phyloP scores from a whole-genome alignment of 92 coral and sea anemone genomes.

The Heliopora coerulea region DNA sequence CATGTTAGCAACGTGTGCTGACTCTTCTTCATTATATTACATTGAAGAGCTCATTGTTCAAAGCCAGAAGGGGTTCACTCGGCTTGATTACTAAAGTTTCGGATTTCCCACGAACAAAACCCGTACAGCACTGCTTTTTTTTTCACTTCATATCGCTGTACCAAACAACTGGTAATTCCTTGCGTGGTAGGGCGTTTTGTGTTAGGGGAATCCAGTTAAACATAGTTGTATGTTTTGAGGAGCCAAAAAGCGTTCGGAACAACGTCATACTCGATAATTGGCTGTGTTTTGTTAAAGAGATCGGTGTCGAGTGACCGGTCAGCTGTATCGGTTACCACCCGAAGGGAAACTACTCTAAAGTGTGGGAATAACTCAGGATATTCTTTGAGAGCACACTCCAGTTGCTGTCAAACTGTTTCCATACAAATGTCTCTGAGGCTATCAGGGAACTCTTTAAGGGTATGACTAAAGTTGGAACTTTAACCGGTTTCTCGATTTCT shows the following conservation, averaged over 20 bases:
- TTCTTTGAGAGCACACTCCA: not conserved
- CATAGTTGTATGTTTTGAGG: not conserved
- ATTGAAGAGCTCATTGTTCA: too few species aligned
- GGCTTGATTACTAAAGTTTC: too few species aligned
- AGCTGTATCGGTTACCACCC: conserved; percentile 12
- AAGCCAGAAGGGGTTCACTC: too few species aligned
- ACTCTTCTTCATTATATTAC: too few species aligned
- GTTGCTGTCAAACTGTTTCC: too few species aligned
- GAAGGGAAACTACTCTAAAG: not conserved
- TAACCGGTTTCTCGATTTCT: not conserved
- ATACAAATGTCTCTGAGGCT: not conserved
- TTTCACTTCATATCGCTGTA: too few species aligned
- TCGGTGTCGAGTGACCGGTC: conserved; percentile 35
- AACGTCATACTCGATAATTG: conserved; percentile 30
- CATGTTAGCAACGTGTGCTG: too few species aligned
- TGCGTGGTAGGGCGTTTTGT: not conserved
- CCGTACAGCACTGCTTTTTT: too few species aligned
- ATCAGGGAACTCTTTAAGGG: not conserved
- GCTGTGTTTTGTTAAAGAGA: conserved; percentile 20
- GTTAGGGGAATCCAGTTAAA: not conserved
- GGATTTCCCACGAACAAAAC: too few species aligned
- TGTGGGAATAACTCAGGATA: not conserved
- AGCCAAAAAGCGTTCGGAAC: not conserved
- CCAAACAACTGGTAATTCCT: not conserved
- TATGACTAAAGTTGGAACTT: too few species aligned